Evolutionary conservation across 2,113 vertebrate species (phyloP).

Genomic region (Chaetodon auriga): DNA sequence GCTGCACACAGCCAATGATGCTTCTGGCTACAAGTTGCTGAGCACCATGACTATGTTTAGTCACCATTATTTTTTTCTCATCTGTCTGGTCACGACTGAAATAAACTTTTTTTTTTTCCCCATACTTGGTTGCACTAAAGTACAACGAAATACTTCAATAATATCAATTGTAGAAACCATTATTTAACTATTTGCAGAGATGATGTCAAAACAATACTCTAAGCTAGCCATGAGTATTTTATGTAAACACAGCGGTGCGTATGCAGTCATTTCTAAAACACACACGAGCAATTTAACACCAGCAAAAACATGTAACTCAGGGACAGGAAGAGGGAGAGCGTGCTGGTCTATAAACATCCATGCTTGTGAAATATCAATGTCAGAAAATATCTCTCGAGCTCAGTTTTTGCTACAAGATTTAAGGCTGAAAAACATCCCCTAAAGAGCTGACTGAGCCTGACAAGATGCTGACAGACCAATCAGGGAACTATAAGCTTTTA

Average conservation of each 20-base stretch:
- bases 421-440: not conserved
- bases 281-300: not conserved
- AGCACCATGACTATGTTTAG: slow-evolving; percentile 36
- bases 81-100: slow-evolving; percentile 33
- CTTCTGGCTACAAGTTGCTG: slow-evolving; percentile 11
- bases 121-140: not conserved
- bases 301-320: not conserved
- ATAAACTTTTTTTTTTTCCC: slow-evolving; percentile 20
- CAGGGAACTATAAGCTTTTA: not conserved
- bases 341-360: not conserved
- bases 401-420: not conserved
- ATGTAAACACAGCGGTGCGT: slow-evolving; percentile 1
- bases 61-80: slow-evolving; percentile 24
- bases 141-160: not conserved
- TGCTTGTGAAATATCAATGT: not conserved
- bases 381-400: slow-evolving; percentile 4
- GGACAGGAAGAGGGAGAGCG: not conserved
- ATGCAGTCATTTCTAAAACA: not conserved
- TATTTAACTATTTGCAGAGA: not conserved
- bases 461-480: not conserved
- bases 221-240: not conserved
- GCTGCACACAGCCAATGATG: slow-evolving; percentile 14
- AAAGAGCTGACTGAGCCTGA: slow-evolving; percentile 7
- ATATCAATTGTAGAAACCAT: not conserved
- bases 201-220: not conserved